A percentile compares a stretch with the other conserved stretches of the same genome.
Evolutionary conservation across 2,888 invertebrate species (phyloP).

Genomic region (Oscheius sp.): DNA sequence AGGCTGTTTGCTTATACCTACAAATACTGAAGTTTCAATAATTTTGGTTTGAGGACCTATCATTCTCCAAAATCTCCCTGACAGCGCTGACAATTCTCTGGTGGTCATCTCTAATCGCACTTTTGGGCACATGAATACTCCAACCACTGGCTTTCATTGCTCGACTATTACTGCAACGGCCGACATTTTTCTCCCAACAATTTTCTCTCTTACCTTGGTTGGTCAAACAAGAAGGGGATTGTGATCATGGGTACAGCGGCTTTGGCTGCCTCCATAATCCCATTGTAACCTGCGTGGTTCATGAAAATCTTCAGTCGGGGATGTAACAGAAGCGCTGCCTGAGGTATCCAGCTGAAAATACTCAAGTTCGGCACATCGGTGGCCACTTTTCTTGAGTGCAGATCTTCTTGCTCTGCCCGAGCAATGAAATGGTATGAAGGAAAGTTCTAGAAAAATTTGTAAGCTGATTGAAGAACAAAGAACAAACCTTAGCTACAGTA

Average conservation of each 20-base stretch:
- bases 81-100: slow-evolving; percentile 40
- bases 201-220: slow-evolving; percentile 41
- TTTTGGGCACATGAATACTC: slow-evolving; percentile 51
- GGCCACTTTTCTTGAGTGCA: slow-evolving; percentile 18
- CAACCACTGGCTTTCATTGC: slow-evolving; percentile 61
- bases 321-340: slow-evolving; percentile 56
- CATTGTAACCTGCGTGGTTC: slow-evolving; percentile 67
- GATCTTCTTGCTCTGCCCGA: slow-evolving; percentile 50
- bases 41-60: slow-evolving; percentile 10
- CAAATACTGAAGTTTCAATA: too few species aligned
- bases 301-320: slow-evolving; percentile 59
- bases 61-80: slow-evolving; percentile 43
- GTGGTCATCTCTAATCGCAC: slow-evolving; percentile 41
- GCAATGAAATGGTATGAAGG: slow-evolving; percentile 59
- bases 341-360: slow-evolving; percentile 56
- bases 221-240: slow-evolving; percentile 54
- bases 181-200: not conserved
- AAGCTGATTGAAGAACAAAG: not conserved
- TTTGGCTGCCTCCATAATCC: slow-evolving; percentile 62
- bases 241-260: slow-evolving; percentile 57
- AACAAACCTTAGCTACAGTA: slow-evolving; percentile 15
- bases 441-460: slow-evolving; percentile 35
- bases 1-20: slow-evolving; percentile 48
- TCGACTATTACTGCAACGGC: slow-evolving; percentile 49
- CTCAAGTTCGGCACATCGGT: slow-evolving; percentile 42